phyloP scores from a whole-genome alignment of 2,888 invertebrate genomes.

The Heliconius ethilla region DNA sequence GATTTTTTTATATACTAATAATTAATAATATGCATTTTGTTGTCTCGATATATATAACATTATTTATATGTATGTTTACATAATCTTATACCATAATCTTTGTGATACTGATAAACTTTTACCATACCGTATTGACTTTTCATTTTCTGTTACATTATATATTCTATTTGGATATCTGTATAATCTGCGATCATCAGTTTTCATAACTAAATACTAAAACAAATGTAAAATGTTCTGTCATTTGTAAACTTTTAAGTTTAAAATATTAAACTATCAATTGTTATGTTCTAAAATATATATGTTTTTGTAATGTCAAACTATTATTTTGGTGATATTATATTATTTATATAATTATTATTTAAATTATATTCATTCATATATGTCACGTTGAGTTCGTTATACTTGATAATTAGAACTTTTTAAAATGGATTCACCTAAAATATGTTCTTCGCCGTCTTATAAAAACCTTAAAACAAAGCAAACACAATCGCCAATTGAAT shows the following conservation, averaged over 20 bases:
- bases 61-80: too few species aligned
- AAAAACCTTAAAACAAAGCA: constrained; percentile 61
- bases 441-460: constrained; percentile 61
- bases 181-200: neutral
- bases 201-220: neutral
- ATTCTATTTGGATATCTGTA: neutral
- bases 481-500: constrained; percentile 68
- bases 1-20: neutral
- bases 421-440: constrained; percentile 59
- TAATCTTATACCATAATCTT: too few species aligned
- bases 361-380: neutral
- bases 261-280: neutral
- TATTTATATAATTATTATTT: too few species aligned
- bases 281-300: constrained; percentile 1
- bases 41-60: neutral
- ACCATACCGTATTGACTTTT: too few species aligned
- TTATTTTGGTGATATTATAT: neutral
- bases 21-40: neutral
- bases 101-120: too few species aligned
- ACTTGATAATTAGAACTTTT: constrained; percentile 13
- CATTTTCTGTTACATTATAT: too few species aligned
- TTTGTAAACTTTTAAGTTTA: neutral
- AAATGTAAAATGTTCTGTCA: neutral
- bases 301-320: neutral
- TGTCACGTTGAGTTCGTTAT: neutral